These are phyloP conservation scores for Mellivora capensis DNA, from an alignment of 2,113 vertebrate genomes.

Conservation along the genomic window DNA sequence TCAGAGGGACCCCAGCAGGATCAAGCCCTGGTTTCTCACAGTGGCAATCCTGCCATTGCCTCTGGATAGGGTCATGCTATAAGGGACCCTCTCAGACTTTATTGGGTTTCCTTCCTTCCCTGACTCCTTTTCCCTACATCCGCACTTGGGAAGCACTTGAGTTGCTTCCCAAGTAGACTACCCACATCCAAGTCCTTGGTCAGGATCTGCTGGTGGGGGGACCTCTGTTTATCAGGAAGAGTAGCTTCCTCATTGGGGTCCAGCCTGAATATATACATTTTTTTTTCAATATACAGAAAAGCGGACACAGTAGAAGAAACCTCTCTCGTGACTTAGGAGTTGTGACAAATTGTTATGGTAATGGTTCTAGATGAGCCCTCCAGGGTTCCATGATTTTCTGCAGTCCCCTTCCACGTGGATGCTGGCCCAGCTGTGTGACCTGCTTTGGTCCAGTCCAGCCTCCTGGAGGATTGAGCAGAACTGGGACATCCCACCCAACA, in stretches of 20 bases:
- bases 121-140: rapidly evolving
- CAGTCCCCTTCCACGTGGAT: not conserved
- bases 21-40: not conserved
- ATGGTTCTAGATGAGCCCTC: too few relatives aligned
- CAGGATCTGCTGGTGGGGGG: not conserved
- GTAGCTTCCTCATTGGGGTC: not conserved
- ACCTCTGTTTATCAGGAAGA: not conserved
- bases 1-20: not conserved
- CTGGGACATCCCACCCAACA: rapidly evolving
- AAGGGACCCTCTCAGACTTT: not conserved
- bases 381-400: not conserved
- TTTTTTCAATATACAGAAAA: not conserved
- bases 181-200: not conserved
- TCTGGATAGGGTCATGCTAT: not conserved
- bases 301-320: not conserved
- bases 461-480: not conserved
- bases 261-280: not conserved
- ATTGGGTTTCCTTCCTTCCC: not conserved
- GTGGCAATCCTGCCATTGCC: not conserved
- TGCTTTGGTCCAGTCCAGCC: not conserved
- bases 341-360: not conserved
- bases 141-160: too few relatives aligned
- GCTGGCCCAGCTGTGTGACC: not conserved
- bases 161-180: not conserved
- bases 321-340: not conserved